Evolutionary conservation across 2,888 invertebrate genomes (phyloP), one percentile per base, ranked within the genome.

Genomic region (Aleiodes leptofemur): DNA sequence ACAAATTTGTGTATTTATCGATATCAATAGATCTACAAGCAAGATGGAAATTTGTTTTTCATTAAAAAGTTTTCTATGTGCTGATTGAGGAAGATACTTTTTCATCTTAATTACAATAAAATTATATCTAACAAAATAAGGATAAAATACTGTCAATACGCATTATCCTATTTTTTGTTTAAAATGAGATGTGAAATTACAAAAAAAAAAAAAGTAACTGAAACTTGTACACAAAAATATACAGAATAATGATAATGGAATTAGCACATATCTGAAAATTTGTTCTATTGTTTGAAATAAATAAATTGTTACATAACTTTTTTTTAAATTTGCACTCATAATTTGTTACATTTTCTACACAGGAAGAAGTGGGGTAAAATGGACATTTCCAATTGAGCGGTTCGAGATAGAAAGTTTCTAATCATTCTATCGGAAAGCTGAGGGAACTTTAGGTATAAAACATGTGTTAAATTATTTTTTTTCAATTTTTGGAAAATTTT

Each of bases 1-100:
- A 81, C 81, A 81, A 81, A 81, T 76, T 80, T 76, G 76, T 81
- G 80, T 81, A 80, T 80, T 79, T 71, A 74, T 75, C 76, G 68
- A 79, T 81, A 78, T 76, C 74, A 57, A 69, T 79, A 78, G 69
- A 43, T 77, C 80, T 81, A 81, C 80, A 80, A 81, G 80, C 81
- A 59, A 77, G 76, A 80, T 76, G 74, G 77, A 77, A 81, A 78
- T 77, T 78, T 80, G 73, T 68, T 69, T 43, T 43, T 43, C 43
- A 72, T 79, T 72, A 74, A 77, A 76, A 78, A 76, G 66, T 72
- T 73, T 64, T 55, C 64, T 73, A 76, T 72, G 59, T 77, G 56
- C 78, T 77, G 64, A 69, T 75, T 79, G 73, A 78, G 78, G 79
- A 80, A 79, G 78, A 80, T 78, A 73, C 66, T 77, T 56, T 57